A percentile compares a stretch with the other conserved stretches of the same genome.
phyloP scores from a whole-genome alignment of 2,113 vertebrate genomes.

The Antechinus flavipes region DNA sequence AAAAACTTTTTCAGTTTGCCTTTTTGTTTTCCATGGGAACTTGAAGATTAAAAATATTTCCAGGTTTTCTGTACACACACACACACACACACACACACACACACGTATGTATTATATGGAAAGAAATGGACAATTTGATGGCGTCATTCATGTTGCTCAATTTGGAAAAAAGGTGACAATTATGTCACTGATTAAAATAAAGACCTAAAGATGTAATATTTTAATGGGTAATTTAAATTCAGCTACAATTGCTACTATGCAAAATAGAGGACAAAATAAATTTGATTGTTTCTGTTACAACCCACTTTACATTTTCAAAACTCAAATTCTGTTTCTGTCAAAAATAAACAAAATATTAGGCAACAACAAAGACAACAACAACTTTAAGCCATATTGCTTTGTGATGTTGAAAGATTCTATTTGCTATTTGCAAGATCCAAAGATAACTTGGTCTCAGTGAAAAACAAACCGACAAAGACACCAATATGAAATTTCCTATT shows the following conservation, averaged over 20 bases:
- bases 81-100: no score
- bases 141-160: background rate
- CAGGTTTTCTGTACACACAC: background rate
- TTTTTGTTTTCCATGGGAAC: background rate
- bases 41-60: background rate
- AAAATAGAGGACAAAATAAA: conserved; percentile 9
- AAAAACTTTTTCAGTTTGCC: background rate
- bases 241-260: background rate
- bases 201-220: background rate
- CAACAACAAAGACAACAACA: background rate
- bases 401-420: background rate
- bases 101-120: background rate
- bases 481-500: background rate
- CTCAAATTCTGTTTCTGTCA: background rate
- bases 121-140: background rate
- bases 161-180: conserved; percentile 10
- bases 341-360: background rate
- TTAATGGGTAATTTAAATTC: conserved; percentile 28
- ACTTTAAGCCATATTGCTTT: background rate
- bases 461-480: background rate
- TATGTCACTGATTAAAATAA: background rate
- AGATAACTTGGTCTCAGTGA: background rate
- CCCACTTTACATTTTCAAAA: conserved; percentile 28
- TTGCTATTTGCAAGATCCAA: background rate
- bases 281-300: background rate